Evolutionary conservation across 2,888 invertebrate genomes (phyloP), one percentile per base, ranked within the genome.

Genomic region (Stenchaetothrips biformis): DNA sequence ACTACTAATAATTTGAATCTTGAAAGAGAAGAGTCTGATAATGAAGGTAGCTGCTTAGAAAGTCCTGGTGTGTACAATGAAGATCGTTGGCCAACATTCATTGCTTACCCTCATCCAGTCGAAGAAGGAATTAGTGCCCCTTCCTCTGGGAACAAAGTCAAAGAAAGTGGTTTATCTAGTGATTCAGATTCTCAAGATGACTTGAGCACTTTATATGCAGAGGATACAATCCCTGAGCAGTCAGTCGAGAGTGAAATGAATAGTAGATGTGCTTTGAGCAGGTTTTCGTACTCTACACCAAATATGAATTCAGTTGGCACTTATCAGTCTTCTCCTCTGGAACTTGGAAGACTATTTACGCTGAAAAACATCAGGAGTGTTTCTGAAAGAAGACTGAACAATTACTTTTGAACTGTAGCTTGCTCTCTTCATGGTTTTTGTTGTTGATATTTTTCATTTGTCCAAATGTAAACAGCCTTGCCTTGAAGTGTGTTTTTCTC

Each of bases 81-180:
- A 11, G 67, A 74, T 7, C 67, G 67, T 74, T 74, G 67, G 67
- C 67, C 67, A 74, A 74, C 21, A 8, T 74, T 74, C 37, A 37
- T 37, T 37, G 37, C 37, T 2, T 37, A 37, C 37, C 37, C 37
- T 37, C 37, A 37, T 37, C 37, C 37, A 37, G 4, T 37, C 4
- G 37, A 37, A 37, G 37, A 37, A 4, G 37, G 37, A 37, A 37
- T 37, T 1, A 4, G 37, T 37, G 37, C 37, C 37, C 4, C 4
- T 37, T 37, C 37, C 37, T 37, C 37, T 37, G 37, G 4, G 37
- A 37, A 37, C 37, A 37, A 37, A 37, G 37, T 37, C 37, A 37
- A 37, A 37, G 37, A 37, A 37, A 37, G 37, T 37, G 37, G 4
- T 37, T 37, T 37, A 4, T 37, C 37, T 4, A 37, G 37, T 2